Percentiles rank a stretch among this genome's conserved stretches.
phyloP scores from a whole-genome alignment of 2,888 invertebrate species.

The Synanthedon myopaeformis region DNA sequence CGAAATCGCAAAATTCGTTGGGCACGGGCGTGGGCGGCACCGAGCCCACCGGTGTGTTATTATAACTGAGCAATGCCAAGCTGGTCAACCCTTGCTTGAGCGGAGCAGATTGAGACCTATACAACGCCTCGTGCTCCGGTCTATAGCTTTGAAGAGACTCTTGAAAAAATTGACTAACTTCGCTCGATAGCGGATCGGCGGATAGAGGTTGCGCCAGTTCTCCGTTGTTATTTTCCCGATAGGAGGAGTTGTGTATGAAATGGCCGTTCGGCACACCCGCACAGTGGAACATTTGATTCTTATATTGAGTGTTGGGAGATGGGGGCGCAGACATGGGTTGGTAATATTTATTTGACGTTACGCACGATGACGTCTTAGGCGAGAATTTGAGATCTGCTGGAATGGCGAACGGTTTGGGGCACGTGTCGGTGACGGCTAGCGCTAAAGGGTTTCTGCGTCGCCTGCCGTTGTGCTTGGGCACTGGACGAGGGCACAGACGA shows the following conservation, averaged over 20 bases:
- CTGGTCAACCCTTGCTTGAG: conserved; percentile 70
- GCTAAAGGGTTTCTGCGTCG: conserved; percentile 46
- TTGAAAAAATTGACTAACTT: conserved; percentile 74
- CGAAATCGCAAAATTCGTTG: conserved; percentile 79
- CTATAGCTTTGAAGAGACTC: conserved; percentile 53
- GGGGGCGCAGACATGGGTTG: conserved; percentile 77
- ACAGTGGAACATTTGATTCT: conserved; percentile 61
- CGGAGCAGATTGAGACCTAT: conserved; percentile 85
- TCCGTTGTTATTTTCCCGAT: conserved; percentile 57
- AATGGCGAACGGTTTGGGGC: conserved; percentile 50
- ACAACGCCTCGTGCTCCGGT: conserved; percentile 46
- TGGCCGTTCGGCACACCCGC: conserved; percentile 45
- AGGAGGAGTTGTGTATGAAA: conserved; percentile 49
- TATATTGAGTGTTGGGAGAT: conserved; percentile 72
- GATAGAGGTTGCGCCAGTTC: conserved; percentile 47
- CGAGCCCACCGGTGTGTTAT: conserved; percentile 72
- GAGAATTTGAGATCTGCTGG: conserved; percentile 59
- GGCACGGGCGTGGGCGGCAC: conserved; percentile 78
- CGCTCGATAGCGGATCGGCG: conserved; percentile 66
- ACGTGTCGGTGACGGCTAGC: conserved; percentile 36
- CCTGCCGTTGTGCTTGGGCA: conserved; percentile 51
- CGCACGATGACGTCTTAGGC: conserved; percentile 33
- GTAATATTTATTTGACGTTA: conserved; percentile 42
- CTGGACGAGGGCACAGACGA: conserved; percentile 68
- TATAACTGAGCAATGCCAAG: conserved; percentile 48